Evolutionary conservation across 2,888 invertebrate species (phyloP).

Genomic region (Sphaerophoria taeniata): DNA sequence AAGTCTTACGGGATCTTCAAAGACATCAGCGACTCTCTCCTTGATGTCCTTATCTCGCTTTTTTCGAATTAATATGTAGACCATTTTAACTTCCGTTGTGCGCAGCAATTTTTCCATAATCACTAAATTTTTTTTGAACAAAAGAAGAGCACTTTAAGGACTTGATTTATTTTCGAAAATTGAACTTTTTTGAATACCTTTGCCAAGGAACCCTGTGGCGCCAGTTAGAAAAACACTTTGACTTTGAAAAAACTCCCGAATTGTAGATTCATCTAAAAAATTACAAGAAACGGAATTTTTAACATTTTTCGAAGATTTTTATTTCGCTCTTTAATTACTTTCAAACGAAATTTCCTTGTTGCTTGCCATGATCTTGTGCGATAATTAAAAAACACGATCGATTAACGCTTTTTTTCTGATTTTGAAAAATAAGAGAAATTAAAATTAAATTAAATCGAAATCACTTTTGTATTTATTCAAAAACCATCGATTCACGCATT

Average conservation of each 20-base stretch:
- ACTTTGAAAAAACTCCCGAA: conserved; percentile 85
- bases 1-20: conserved; percentile 86
- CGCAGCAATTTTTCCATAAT: conserved; percentile 86
- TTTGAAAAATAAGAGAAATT: conserved; percentile 8
- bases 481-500: conserved; percentile 61
- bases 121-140: conserved; percentile 79
- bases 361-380: conserved; percentile 53
- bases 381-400: neutral
- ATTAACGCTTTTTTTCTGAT: conserved; percentile 17
- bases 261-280: conserved; percentile 75
- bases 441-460: conserved; percentile 14
- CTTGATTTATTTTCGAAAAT: conserved; percentile 1
- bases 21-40: conserved; percentile 87
- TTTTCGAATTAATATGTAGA: conserved; percentile 85
- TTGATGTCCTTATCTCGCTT: conserved; percentile 87
- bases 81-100: conserved; percentile 84
- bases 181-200: conserved; percentile 78
- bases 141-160: conserved; percentile 32
- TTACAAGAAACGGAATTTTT: conserved; percentile 37
- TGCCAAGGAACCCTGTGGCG: conserved; percentile 84
- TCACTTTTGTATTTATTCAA: conserved; percentile 20
- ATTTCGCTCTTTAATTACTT: conserved; percentile 67
- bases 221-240: conserved; percentile 86
- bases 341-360: conserved; percentile 58
- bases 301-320: conserved; percentile 6